Percentiles rank a stretch among this genome's conserved stretches.
Evolutionary conservation across 2,797 vertebrate species (phyloP).

Genomic region (Gallinago solitaria): DNA sequence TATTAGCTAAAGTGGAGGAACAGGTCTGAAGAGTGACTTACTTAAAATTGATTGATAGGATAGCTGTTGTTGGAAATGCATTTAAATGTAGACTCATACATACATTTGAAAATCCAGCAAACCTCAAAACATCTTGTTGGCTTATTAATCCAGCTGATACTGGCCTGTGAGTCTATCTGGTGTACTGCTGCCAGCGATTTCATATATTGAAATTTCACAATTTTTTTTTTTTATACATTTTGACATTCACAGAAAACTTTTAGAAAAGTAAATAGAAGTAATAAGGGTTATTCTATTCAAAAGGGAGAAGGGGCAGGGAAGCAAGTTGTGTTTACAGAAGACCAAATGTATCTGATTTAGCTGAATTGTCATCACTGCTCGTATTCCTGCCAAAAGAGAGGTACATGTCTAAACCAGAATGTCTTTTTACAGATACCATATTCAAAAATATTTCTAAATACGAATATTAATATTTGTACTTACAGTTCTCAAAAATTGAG

Average conservation of each 20-base stretch:
- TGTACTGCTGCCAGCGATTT: neutral
- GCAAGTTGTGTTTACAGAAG: neutral
- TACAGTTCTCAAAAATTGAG: neutral
- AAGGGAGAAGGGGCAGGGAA: accelerated
- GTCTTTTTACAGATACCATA: neutral
- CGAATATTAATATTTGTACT: neutral
- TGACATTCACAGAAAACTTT: neutral
- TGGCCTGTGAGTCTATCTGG: neutral
- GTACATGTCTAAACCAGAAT: neutral
- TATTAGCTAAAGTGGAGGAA: neutral
- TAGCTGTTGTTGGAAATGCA: neutral
- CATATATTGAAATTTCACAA: neutral
- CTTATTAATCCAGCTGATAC: neutral
- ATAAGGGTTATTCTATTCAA: neutral
- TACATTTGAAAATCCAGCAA: neutral
- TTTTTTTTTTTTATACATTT: neutral
- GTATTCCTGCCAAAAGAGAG: neutral
- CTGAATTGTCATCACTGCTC: neutral
- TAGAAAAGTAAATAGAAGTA: neutral
- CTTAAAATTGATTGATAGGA: neutral
- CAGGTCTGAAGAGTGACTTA: neutral
- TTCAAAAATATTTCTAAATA: neutral
- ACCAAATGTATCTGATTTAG: neutral
- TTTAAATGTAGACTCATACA: neutral
- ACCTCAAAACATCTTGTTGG: neutral